phyloP scores from a whole-genome alignment of 2,888 invertebrate genomes.

The Apocheima hispidaria region DNA sequence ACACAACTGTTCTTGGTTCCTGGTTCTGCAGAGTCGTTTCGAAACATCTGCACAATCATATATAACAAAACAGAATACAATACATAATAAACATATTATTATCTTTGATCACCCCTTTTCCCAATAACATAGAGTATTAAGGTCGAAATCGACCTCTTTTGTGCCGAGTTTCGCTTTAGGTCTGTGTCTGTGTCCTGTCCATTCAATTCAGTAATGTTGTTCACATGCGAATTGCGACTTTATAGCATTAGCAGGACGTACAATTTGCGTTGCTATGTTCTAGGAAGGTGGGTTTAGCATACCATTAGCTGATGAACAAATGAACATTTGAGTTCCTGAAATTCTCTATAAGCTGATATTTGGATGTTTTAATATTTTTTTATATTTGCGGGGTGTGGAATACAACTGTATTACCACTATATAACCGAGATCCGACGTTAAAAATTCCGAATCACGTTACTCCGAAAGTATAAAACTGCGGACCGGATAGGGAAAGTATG shows the following conservation, averaged over 20 bases:
- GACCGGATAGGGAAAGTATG: too few species aligned
- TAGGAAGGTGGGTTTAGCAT: slow-evolving; percentile 44
- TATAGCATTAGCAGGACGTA: slow-evolving; percentile 54
- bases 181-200: slow-evolving; percentile 70
- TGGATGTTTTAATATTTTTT: not conserved
- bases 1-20: too few species aligned
- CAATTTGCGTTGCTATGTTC: slow-evolving; percentile 51
- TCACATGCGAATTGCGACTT: slow-evolving; percentile 49
- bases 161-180: slow-evolving; percentile 64
- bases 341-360: not conserved
- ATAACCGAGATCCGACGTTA: too few species aligned
- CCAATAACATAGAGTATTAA: slow-evolving; percentile 74
- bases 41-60: slow-evolving; percentile 72
- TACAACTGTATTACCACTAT: too few species aligned
- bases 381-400: not conserved
- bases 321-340: slow-evolving; percentile 12
- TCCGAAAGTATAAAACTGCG: too few species aligned
- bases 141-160: slow-evolving; percentile 60
- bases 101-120: slow-evolving; percentile 82
- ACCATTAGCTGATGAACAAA: slow-evolving; percentile 43
- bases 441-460: too few species aligned
- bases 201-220: slow-evolving; percentile 73
- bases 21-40: too few species aligned
- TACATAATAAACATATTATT: slow-evolving; percentile 71
- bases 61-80: slow-evolving; percentile 69